Percentiles rank a stretch among this genome's conserved stretches.
These are phyloP conservation scores for Limanda limanda DNA, from an alignment of 2,113 vertebrate genomes.

Conservation along the genomic window DNA sequence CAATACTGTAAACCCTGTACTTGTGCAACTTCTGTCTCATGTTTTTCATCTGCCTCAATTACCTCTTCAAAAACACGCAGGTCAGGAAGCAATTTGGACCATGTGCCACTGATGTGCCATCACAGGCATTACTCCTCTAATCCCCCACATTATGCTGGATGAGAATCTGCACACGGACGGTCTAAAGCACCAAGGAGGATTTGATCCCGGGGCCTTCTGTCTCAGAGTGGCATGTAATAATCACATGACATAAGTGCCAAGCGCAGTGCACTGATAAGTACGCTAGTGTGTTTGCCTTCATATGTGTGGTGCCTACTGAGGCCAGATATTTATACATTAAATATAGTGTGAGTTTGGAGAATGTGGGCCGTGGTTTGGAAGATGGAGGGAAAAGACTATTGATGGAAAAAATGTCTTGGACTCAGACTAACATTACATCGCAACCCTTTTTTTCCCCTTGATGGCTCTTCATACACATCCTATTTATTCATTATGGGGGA, in stretches of 20 bases:
- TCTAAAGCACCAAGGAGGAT: constrained; percentile 65
- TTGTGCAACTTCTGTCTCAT: constrained; percentile 10
- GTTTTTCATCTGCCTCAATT: constrained; percentile 6
- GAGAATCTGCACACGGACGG: constrained; percentile 57
- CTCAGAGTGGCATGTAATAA: constrained; percentile 58
- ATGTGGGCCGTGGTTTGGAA: neutral
- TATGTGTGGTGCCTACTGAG: constrained; percentile 7
- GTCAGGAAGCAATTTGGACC: constrained; percentile 56
- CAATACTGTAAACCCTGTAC: neutral
- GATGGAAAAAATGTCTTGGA: constrained; percentile 32
- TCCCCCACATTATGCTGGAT: constrained; percentile 62
- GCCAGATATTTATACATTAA: constrained; percentile 6
- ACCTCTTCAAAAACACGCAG: constrained; percentile 35
- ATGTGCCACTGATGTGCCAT: constrained; percentile 60
- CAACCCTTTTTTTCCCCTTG: neutral
- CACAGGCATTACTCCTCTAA: constrained; percentile 60
- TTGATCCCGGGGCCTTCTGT: constrained; percentile 63
- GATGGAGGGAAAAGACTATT: neutral
- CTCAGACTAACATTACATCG: neutral
- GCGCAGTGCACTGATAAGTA: neutral
- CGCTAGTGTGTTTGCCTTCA: constrained; percentile 23
- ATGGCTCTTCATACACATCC: neutral
- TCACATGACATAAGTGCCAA: constrained; percentile 39
- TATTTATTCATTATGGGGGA: neutral
- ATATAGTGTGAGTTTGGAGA: neutral